Base-by-base conservation (phyloP, 2,888 invertebrate genomes). In the Apomyelois bistriatella region DNA sequence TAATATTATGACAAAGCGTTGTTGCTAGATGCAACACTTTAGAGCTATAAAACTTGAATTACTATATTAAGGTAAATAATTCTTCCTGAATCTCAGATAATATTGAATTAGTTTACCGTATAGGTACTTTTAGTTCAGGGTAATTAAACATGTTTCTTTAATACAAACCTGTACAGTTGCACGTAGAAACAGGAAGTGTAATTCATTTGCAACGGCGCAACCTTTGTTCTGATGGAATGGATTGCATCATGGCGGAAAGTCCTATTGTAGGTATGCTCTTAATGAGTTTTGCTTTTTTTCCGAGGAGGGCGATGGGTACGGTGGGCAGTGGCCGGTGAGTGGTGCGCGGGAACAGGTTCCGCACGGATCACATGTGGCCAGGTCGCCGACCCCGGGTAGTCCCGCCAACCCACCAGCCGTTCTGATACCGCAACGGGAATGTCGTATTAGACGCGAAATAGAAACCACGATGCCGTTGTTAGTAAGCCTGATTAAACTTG, bases 341-440 rank as follows among this genome's bases (percentile, higher is more conserved):
- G 76, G 82, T 79, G 22, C 74, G 80, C 73, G 71, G 78, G 84
- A 88, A 88, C 87, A 82, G 86, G 88, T 83, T 78, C 78, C 69
- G 75, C 73, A 72, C 74, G 72, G 80, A 83, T 79, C 83, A 85
- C 84, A 85, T 84, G 83, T 85, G 82, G 70, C 62, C 62, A 72
- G 87, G 82, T 85, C 85, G 70, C 58, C 74, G 85, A 88, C 83
- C 88, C 70, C 70, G 66, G 70, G 76, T 79, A 76, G 77, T 83
- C 72, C 72, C 74, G 74, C 70, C 68, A 68, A 40, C 41, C 66
- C 63, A 65, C 62, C 60, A 66, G 56, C 62, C 65, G 61, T 58
- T 56, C 59, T 58, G 59, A 61, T 65, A 68, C 63, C 60, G 62
- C 62, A 58, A 54, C 51, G 59, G 60, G 64, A 65, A 66, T 65